Percentiles rank a stretch among this genome's conserved stretches.
Evolutionary conservation across 2,113 vertebrate species (phyloP).

Genomic region (Cepphus grylle): DNA sequence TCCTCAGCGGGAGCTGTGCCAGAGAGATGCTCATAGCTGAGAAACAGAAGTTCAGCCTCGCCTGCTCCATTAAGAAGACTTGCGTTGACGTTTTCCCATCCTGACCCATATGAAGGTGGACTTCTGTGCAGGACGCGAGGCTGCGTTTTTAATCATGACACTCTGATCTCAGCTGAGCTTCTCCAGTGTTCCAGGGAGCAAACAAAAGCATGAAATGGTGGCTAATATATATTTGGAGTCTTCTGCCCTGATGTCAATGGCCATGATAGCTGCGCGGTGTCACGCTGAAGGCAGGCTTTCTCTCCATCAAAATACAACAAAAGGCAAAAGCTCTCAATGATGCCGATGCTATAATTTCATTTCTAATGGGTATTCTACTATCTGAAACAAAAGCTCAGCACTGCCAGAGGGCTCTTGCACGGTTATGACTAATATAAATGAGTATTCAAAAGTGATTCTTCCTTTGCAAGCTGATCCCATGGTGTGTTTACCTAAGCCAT

Average conservation of each 20-base stretch:
- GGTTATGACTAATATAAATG: neutral
- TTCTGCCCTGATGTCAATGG: neutral
- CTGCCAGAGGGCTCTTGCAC: neutral
- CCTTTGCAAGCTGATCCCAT: neutral
- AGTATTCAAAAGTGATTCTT: neutral
- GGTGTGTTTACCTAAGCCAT: neutral
- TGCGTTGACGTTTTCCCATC: neutral
- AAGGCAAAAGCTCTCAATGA: neutral
- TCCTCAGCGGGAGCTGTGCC: neutral
- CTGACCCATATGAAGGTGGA: neutral
- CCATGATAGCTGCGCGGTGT: rapidly evolving
- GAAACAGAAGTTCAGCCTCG: neutral
- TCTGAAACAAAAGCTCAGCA: neutral
- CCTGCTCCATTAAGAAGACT: neutral
- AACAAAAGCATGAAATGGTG: neutral
- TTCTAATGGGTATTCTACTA: neutral
- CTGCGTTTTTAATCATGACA: rapidly evolving
- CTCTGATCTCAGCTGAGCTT: neutral
- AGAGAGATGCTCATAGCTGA: neutral
- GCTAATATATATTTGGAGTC: neutral
- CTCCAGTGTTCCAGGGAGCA: neutral
- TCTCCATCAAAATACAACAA: neutral
- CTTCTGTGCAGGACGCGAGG: neutral
- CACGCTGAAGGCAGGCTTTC: neutral
- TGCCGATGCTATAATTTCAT: neutral